Base-by-base conservation (phyloP, 2,113 vertebrate genomes). In the Lophochroa leadbeateri region DNA sequence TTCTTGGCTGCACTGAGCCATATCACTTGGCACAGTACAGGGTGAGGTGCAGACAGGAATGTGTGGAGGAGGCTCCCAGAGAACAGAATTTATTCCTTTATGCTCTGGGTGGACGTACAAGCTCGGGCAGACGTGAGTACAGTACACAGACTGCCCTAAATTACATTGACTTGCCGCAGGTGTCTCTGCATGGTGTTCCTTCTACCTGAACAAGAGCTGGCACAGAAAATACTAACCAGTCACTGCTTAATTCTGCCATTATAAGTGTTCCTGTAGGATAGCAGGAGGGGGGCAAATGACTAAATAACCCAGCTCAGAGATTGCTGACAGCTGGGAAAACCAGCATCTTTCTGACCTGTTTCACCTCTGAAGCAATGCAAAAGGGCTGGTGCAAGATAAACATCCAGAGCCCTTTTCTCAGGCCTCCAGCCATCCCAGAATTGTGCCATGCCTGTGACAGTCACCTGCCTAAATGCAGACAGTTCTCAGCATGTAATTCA, bases 31-130 rank as follows among this genome's bases (percentile, higher is more conserved):
- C 61, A 76, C 58, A 61, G 82, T 50, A 33, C 6, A 7, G 88
- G 92, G 82, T 0, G n/a, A 94, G 91, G 92, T 86, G 43, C n/a
- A n/a, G 86, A 58, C 72, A 94, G 83, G 71, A 96, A 95, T 63
- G 96, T 17, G 17, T 85, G 82, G 82, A 80, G 85, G 92, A 88
- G 82, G 71, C 49, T 93, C 8, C 68, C 31, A 39, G 75, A 35
- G 84, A 79, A 85, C 55, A 67, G 20, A 90, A 80, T 75, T 67
- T 71, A 47, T 82, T 94, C 63, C 41, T 96, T 87, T 91, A 87
- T 79, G 84, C 52, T 52, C 57, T 57, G 35, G 46, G 78, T 92
- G 70, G 57, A 57, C 0, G 0, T 67, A 55, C 2, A n/a, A 92
- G 91, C 87, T 92, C 52, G 23, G 81, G 57, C 65, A 89, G 84